phyloP scores from a whole-genome alignment of 2,797 vertebrate species.

The Podarcis siculus region DNA sequence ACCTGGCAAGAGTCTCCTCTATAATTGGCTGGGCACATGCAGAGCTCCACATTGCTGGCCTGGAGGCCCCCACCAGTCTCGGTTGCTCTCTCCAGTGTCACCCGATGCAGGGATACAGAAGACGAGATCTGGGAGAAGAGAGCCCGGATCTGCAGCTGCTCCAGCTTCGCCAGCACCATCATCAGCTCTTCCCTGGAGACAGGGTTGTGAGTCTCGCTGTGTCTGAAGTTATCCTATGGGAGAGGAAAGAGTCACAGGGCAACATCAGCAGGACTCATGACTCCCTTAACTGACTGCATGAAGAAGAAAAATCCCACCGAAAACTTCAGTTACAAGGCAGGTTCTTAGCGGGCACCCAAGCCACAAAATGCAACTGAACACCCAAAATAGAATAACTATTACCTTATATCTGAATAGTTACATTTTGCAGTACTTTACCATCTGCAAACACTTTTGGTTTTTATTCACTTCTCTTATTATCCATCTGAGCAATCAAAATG shows the following conservation, averaged over 20 bases:
- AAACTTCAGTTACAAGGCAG: background rate
- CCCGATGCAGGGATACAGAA: constrained; percentile 82
- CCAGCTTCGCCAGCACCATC: constrained; percentile 95
- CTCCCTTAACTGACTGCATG: background rate
- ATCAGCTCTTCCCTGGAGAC: constrained; percentile 96
- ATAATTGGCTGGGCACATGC: constrained; percentile 95
- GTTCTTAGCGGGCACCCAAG: background rate
- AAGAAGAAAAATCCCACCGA: background rate
- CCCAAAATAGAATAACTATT: background rate
- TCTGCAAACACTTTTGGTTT: background rate
- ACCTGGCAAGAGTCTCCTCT: constrained; percentile 96
- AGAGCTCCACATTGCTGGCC: constrained; percentile 93
- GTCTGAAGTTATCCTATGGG: constrained; percentile 90
- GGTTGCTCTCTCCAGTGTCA: constrained; percentile 83
- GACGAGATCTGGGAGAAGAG: constrained; percentile 91
- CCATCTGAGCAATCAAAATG: background rate
- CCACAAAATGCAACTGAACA: background rate
- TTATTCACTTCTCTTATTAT: too few relatives aligned
- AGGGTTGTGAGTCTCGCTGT: constrained; percentile 87
- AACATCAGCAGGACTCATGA: background rate
- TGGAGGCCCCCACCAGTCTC: constrained; percentile 71
- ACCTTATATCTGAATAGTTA: background rate
- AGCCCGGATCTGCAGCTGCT: constrained; percentile 90
- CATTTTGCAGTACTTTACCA: background rate
- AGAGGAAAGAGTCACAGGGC: background rate